Evolutionary conservation across 2,888 invertebrate species (phyloP), one percentile per base, ranked within the genome.

Genomic region (Noctuana brunneofusca): DNA sequence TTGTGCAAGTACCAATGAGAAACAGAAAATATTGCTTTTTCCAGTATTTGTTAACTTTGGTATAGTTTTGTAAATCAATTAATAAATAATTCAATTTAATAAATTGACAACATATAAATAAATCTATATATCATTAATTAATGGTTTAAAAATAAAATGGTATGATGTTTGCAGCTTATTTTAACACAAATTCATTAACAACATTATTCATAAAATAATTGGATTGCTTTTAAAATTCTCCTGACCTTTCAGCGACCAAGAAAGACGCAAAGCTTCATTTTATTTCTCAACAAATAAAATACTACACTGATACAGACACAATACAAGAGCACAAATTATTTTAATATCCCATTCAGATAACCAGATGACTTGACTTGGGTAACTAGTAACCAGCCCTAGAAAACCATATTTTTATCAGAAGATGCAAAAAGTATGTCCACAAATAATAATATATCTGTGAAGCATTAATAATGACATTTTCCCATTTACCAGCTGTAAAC

Each of bases 401-500:
- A 27, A 27, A 5, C 2, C 3, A 24, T 24, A 27, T 5, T 27
- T 8, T 27, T 5, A 4, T 27, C 8, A 5, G 8, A 8, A 38
- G 5, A 8, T 16, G 14, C 8, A 14, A 38, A 38, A 16, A 38
- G 11, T 38, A 38, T n/a, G n/a, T n/a, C n/a, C n/a, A n/a, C n/a
- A n/a, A n/a, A n/a, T n/a, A n/a, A n/a, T n/a, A n/a, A n/a, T n/a
- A n/a, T n/a, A 41, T 8, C 16, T 1, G 41, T 41, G 8, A 41
- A 16, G 5, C 41, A 41, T 8, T 41, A 41, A 12, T 11, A 1
- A 38, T 18, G 9, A 11, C 18, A 38, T 38, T 38, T 41, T 43
- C 18, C 41, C 8, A 48, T n/a, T n/a, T 22, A 27, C 49, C 14
- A 49, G 49, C 22, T 24, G 22, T 46, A 30, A 18, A 48, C 41